Conservation (phyloP, 2,113 vertebrate species). For the Chamaetylas fuelleborni region DNA sequence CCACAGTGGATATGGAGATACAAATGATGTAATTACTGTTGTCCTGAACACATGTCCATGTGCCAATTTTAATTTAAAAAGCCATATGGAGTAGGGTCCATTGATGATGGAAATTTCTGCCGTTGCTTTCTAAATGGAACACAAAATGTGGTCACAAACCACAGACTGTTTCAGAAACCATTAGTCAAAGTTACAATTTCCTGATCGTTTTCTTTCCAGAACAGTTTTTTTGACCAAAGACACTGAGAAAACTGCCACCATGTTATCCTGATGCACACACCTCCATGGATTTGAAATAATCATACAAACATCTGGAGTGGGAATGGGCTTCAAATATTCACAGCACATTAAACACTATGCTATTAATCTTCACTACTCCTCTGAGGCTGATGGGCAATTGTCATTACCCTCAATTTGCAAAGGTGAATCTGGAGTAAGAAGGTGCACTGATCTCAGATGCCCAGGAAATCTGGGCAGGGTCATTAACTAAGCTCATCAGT, state of each 20-base stretch:
- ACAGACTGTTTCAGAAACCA: background rate
- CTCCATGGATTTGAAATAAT: background rate
- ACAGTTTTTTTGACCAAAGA: background rate
- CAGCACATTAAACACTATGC: background rate
- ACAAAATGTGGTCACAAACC: background rate
- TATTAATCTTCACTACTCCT: background rate
- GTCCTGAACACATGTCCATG: background rate
- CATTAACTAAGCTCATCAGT: background rate
- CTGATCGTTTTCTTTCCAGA: background rate
- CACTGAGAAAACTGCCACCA: background rate
- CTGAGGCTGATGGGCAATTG: background rate
- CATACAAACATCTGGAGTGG: background rate
- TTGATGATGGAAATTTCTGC: background rate
- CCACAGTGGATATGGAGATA: background rate
- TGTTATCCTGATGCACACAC: background rate
- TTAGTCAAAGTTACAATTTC: background rate
- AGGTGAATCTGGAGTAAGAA: background rate
- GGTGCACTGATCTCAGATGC: background rate
- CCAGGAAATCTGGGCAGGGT: background rate
- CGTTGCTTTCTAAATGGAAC: background rate
- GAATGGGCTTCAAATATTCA: background rate
- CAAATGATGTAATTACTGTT: background rate
- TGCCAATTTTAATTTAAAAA: background rate
- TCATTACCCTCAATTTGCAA: background rate
- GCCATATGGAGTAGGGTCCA: background rate